Evolutionary conservation across 2,797 vertebrate species (phyloP), one percentile per base, ranked within the genome.

Genomic region (Balearica regulorum): DNA sequence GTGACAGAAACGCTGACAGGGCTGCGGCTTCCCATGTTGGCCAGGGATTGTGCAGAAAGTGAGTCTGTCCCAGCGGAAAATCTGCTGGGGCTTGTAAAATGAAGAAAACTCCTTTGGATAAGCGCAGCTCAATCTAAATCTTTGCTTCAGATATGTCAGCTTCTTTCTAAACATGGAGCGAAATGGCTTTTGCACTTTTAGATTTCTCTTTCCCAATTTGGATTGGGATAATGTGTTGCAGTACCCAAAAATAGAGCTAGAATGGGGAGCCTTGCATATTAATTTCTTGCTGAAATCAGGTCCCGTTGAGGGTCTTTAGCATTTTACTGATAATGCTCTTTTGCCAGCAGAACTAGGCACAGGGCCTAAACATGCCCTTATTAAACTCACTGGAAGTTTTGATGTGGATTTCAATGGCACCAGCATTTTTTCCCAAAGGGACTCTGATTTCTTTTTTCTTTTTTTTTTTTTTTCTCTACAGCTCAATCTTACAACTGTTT

Each of bases 341-440:
- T 72, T 86, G 89, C 92, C 90, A 95, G 82, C 65, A 93, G 57
- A 89, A 60, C 55, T 69, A 82, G 93, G 89, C 95, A 86, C 3
- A 0, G 65, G 37, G 89, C 90, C 93, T 87, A 89, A 96, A 83
- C 64, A n/a, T 83, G 86, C 55, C 58, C 62, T 83, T 65, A 84
- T 92, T 90, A 95, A 95, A 96, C 25, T 77, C 44, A 41, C 33
- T 94, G 73, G 15, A 60, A 85, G 88, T 95, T 97, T 95, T 96
- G 86, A 92, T 95, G 86, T 93, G 95, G 86, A 80, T 89, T 95
- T 95, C 83, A 95, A 71, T 37, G 88, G 94, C 77, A 95, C 31
- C 77, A 92, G 44, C 21, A 14, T 69, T 77, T 91, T 93, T 43
- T 35, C 58, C 84, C 75, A 89, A 87, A 82, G 51, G 76, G 55